Conservation (phyloP, 2,888 invertebrate species). For the Melieria crassipennis region DNA sequence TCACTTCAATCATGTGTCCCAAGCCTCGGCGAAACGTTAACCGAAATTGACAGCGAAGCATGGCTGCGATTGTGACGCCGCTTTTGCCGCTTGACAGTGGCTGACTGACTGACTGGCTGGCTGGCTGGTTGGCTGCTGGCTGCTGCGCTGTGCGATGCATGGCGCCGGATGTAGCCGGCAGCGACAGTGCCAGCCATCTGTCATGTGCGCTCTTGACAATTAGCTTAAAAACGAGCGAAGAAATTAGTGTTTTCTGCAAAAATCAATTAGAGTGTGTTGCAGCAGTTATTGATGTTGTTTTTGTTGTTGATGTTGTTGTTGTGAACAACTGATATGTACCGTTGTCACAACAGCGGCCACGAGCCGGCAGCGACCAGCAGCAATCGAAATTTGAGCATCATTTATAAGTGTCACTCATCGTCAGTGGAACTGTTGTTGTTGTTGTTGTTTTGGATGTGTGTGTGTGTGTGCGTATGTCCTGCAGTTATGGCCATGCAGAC, state of each 20-base stretch:
- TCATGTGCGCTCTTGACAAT: constrained; percentile 12
- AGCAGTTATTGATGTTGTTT: constrained; percentile 15
- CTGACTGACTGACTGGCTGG: too few species aligned
- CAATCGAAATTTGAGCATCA: constrained; percentile 19
- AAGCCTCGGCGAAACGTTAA: too few species aligned
- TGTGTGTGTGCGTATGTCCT: not conserved
- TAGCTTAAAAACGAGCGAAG: constrained; percentile 14
- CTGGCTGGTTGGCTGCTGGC: too few species aligned
- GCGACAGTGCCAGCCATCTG: not conserved
- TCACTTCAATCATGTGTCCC: too few species aligned
- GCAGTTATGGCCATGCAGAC: not conserved
- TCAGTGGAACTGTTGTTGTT: constrained; percentile 4
- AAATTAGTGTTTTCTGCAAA: constrained; percentile 27
- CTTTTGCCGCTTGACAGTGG: too few species aligned
- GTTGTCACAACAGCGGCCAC: not conserved
- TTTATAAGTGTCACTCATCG: constrained; percentile 29
- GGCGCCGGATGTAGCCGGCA: too few species aligned
- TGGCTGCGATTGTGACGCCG: too few species aligned
- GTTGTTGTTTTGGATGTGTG: not conserved
- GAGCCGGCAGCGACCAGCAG: not conserved
- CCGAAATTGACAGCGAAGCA: too few species aligned
- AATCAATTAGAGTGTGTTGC: constrained; percentile 43
- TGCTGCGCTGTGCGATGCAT: too few species aligned
- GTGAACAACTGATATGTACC: not conserved
- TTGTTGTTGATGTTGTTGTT: constrained; percentile 16